Evolutionary conservation across 2,113 vertebrate genomes (phyloP).

Genomic region (Malurus alboscapulatus): DNA sequence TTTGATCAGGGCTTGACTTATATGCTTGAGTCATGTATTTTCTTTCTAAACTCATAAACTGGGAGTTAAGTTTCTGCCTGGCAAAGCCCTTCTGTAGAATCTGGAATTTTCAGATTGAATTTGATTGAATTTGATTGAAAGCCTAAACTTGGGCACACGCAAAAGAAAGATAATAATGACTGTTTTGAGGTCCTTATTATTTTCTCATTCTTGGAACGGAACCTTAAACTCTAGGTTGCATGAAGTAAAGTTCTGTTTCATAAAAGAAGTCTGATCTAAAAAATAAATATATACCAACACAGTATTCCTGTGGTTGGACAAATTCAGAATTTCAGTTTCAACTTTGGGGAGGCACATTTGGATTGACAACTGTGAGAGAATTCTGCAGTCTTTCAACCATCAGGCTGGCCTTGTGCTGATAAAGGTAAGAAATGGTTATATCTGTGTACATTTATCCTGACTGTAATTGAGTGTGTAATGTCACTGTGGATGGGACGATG

Average conservation of each 20-base stretch:
- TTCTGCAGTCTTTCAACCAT: accelerated
- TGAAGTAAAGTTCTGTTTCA: background rate
- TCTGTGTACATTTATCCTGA: background rate
- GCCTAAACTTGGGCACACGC: background rate
- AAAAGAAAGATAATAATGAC: background rate
- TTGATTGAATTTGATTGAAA: background rate
- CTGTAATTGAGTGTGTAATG: background rate
- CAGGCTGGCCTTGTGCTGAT: background rate
- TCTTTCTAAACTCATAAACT: background rate
- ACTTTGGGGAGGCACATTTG: background rate
- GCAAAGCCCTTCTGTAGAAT: background rate
- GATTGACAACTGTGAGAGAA: background rate
- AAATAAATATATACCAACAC: background rate
- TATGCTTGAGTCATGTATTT: background rate
- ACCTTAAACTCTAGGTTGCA: background rate
- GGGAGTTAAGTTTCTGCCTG: background rate
- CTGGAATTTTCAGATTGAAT: background rate
- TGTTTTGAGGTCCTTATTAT: background rate
- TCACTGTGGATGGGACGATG: background rate
- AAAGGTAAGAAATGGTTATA: background rate
- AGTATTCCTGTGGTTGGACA: background rate
- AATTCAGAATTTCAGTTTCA: background rate
- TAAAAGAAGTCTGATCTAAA: background rate
- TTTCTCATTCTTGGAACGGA: background rate
- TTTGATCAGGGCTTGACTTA: background rate